These are phyloP conservation scores for Promerops cafer DNA, from an alignment of 2,113 vertebrate genomes.

Conservation along the genomic window DNA sequence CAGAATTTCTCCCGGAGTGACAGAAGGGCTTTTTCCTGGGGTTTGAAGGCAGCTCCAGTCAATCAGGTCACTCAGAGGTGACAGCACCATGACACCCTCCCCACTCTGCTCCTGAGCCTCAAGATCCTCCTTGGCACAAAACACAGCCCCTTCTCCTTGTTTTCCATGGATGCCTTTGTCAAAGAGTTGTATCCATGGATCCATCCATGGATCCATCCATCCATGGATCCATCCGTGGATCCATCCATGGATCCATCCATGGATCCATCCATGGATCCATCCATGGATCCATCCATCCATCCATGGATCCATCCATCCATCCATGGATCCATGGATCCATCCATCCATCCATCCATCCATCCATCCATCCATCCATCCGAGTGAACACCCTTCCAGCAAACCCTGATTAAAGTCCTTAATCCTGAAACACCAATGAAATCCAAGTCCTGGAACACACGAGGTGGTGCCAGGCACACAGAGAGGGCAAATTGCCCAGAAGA, in stretches of 20 bases:
- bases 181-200: neutral
- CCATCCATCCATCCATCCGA: neutral
- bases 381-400: neutral
- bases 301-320: neutral
- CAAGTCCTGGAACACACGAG: neutral
- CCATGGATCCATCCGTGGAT: neutral
- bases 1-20: neutral
- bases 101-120: neutral
- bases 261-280: neutral
- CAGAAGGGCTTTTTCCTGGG: neutral
- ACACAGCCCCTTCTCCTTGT: neutral
- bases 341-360: neutral
- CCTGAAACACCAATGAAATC: neutral
- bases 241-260: neutral
- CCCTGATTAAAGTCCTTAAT: neutral
- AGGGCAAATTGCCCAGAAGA: neutral
- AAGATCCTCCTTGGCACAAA: neutral
- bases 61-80: neutral
- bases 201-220: no score
- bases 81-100: rapidly evolving
- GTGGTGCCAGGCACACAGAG: neutral
- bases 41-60: neutral
- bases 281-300: neutral
- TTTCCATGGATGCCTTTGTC: neutral
- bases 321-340: neutral